These are phyloP conservation scores for Adelognathus sp. DNA, from an alignment of 2,888 invertebrate species.

Conservation along the genomic window DNA sequence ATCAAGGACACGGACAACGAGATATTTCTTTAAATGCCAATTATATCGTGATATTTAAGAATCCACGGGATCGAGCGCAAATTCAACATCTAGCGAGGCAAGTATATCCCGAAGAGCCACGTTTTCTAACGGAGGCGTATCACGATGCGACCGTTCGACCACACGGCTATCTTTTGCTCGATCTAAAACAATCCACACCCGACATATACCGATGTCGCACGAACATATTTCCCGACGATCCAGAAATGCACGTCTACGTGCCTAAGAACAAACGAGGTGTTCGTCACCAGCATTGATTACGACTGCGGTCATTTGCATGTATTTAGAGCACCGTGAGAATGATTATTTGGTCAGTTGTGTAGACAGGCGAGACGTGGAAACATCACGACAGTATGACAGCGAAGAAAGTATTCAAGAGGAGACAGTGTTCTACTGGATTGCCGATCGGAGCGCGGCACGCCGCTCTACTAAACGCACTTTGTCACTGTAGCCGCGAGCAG, in stretches of 20 bases:
- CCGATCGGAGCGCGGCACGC: not conserved
- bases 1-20: conserved; percentile 27
- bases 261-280: not conserved
- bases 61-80: conserved; percentile 53
- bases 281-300: not conserved
- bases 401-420: not conserved
- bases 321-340: not conserved
- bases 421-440: not conserved
- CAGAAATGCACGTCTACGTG: not conserved
- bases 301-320: not conserved
- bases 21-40: conserved; percentile 51
- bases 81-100: conserved; percentile 48
- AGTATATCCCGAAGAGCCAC: conserved; percentile 49
- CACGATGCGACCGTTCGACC: conserved; percentile 44
- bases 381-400: not conserved
- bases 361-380: not conserved
- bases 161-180: conserved; percentile 42
- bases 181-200: conserved; percentile 12
- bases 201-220: conserved; percentile 26
- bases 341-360: not conserved
- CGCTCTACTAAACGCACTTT: not conserved
- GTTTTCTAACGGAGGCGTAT: conserved; percentile 58
- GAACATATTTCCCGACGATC: conserved; percentile 19
- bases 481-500: not conserved
- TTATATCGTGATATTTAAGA: conserved; percentile 56